Evolutionary conservation across 1,140 invertebrate genomes (phyloP).

Genomic region (Palaemon carinicauda): DNA sequence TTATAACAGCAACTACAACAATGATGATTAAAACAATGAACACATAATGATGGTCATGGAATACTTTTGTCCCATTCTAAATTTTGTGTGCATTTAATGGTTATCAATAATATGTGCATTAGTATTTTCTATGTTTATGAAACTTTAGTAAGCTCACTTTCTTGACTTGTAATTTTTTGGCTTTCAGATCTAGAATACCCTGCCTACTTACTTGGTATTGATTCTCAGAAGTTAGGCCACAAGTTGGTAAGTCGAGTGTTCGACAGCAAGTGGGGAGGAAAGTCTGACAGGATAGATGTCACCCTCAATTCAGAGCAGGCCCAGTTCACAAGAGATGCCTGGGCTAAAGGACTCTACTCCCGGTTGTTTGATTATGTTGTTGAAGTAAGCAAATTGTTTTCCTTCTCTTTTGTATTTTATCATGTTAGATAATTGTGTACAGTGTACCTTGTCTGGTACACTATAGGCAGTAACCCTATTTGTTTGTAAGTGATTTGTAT

Average conservation of each 20-base stretch:
- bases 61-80: too few relatives aligned
- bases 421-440: background rate
- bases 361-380: constrained; percentile 78
- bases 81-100: too few relatives aligned
- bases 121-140: too few relatives aligned
- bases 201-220: constrained; percentile 73
- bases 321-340: constrained; percentile 73
- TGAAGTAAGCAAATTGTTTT: constrained; percentile 66
- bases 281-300: constrained; percentile 76
- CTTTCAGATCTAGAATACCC: constrained; percentile 74
- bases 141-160: background rate
- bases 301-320: constrained; percentile 76
- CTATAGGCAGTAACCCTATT: too few relatives aligned
- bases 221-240: constrained; percentile 69
- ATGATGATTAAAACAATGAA: too few relatives aligned
- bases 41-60: too few relatives aligned
- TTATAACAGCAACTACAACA: too few relatives aligned
- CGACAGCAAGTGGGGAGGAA: constrained; percentile 79
- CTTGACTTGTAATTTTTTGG: background rate
- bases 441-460: background rate
- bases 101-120: too few relatives aligned
- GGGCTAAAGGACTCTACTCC: constrained; percentile 76
- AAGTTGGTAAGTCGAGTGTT: constrained; percentile 75
- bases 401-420: background rate
- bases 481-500: too few relatives aligned